A percentile compares a stretch with the other conserved stretches of the same genome.
Evolutionary conservation across 2,888 invertebrate genomes (phyloP).

Genomic region (Ophion costatus): DNA sequence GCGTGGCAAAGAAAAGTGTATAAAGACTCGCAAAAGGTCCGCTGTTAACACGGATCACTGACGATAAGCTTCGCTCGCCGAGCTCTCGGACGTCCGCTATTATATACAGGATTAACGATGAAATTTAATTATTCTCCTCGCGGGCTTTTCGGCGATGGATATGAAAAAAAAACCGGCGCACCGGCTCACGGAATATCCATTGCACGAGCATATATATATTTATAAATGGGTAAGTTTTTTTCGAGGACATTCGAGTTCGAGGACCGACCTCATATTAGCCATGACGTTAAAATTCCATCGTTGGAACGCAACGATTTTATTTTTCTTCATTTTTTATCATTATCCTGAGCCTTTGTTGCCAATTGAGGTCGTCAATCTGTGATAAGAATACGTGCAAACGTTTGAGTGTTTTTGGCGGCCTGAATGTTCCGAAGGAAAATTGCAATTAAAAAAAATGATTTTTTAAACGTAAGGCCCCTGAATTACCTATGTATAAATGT

Average conservation of each 20-base stretch:
- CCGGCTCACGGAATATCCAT: conserved; percentile 50
- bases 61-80: conserved; percentile 51
- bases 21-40: background rate
- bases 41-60: conserved; percentile 59
- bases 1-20: background rate
- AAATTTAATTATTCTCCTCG: conserved; percentile 64
- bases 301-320: background rate
- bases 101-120: conserved; percentile 61
- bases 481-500: too few relatives aligned
- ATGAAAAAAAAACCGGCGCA: conserved; percentile 46
- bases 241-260: background rate
- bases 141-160: conserved; percentile 51
- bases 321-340: too few relatives aligned
- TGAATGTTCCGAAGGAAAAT: too few relatives aligned
- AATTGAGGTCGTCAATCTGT: too few relatives aligned
- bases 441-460: too few relatives aligned
- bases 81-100: conserved; percentile 55
- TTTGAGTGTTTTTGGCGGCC: too few relatives aligned
- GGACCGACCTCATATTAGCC: background rate
- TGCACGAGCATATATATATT: conserved; percentile 10
- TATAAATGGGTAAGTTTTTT: background rate
- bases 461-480: too few relatives aligned
- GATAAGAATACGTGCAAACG: too few relatives aligned
- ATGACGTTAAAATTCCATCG: background rate
- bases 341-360: too few relatives aligned